Conservation (phyloP, 2,113 vertebrate species). For the Heliornis fulica region DNA sequence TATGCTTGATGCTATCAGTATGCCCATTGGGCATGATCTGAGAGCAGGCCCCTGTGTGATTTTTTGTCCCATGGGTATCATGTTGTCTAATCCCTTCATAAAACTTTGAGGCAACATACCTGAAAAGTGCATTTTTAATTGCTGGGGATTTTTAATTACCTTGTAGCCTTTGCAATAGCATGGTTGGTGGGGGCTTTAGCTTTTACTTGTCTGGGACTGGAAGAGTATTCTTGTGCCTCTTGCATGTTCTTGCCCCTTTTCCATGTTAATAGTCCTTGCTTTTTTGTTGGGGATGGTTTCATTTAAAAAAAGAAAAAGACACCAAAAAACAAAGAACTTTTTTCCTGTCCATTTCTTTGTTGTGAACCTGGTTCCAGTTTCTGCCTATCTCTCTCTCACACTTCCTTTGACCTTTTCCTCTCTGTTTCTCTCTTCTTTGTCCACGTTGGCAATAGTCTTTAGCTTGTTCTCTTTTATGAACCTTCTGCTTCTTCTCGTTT, state of each 20-base stretch:
- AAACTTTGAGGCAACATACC: background rate
- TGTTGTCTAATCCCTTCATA: background rate
- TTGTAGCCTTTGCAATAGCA: background rate
- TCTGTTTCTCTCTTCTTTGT: constrained; percentile 1
- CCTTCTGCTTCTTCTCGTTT: constrained; percentile 19
- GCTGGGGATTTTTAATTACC: background rate
- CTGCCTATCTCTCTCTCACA: background rate
- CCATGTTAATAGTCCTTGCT: background rate
- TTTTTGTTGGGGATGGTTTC: background rate
- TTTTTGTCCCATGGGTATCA: background rate
- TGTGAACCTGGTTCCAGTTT: constrained; percentile 16
- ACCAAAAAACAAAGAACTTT: background rate
- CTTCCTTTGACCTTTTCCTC: constrained; percentile 48
- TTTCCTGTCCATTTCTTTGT: background rate
- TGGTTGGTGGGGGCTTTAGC: background rate
- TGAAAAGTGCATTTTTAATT: background rate
- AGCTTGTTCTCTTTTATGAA: constrained; percentile 37
- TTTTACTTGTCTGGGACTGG: background rate
- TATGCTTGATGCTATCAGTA: fast-evolving
- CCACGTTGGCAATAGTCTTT: background rate
- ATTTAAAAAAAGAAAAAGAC: background rate
- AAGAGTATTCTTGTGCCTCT: background rate
- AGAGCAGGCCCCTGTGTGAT: fast-evolving
- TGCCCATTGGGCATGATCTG: fast-evolving
- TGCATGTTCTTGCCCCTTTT: background rate